These are phyloP conservation scores for Bostrychus sinensis DNA, from an alignment of 2,113 vertebrate species.

Conservation along the genomic window DNA sequence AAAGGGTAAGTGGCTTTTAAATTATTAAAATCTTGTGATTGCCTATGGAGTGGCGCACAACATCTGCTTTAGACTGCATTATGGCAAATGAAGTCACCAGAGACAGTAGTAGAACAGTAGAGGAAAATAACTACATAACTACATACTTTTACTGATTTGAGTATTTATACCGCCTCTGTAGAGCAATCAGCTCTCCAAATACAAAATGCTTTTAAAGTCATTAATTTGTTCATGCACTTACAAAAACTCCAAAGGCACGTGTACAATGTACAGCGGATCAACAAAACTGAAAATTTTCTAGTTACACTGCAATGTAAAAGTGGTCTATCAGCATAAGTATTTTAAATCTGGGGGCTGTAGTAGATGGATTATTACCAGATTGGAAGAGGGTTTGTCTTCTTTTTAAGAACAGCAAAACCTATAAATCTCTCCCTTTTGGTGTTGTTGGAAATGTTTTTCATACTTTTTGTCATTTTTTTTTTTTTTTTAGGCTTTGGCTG, in stretches of 20 bases:
- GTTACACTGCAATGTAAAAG: too few species aligned
- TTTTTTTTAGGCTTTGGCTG: slow-evolving; percentile 7
- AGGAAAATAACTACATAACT: too few species aligned
- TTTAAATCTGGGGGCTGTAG: too few species aligned
- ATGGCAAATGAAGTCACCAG: too few species aligned
- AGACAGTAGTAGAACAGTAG: too few species aligned
- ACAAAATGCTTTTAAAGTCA: neutral
- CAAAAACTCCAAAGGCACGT: too few species aligned
- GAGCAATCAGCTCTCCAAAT: neutral
- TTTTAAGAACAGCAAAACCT: slow-evolving; percentile 25
- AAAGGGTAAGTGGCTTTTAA: slow-evolving; percentile 3
- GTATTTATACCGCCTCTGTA: too few species aligned
- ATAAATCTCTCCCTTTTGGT: slow-evolving; percentile 15
- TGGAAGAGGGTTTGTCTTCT: neutral
- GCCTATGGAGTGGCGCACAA: neutral
- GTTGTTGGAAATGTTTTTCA: slow-evolving; percentile 5
- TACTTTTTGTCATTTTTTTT: slow-evolving; percentile 22
- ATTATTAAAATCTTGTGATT: neutral
- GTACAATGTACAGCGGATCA: too few species aligned
- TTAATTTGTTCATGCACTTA: neutral
- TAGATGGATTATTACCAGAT: slow-evolving; percentile 2
- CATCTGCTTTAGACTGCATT: neutral
- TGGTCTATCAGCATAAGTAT: too few species aligned
- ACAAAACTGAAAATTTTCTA: too few species aligned
- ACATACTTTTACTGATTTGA: too few species aligned